phyloP scores from a whole-genome alignment of 1,140 invertebrate genomes.

The Agrilus planipennis region DNA sequence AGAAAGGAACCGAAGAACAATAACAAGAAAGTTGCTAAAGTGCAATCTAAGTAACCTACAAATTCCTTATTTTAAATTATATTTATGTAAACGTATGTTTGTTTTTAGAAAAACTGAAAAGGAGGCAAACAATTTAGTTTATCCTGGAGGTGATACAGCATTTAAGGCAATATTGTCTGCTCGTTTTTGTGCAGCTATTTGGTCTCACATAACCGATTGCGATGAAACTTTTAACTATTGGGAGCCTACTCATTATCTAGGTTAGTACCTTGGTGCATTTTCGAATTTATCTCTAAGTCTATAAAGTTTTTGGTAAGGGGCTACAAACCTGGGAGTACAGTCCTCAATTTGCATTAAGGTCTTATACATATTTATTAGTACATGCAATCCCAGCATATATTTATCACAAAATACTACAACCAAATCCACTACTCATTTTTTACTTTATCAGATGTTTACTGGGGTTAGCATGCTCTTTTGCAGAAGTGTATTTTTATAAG shows the following conservation, averaged over 20 bases:
- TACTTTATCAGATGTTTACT: conserved; percentile 78
- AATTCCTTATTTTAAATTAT: conserved; percentile 8
- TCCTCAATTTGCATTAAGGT: conserved; percentile 84
- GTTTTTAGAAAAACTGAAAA: conserved; percentile 13
- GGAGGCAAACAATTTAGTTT: conserved; percentile 41
- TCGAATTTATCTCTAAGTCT: neutral
- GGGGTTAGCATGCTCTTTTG: conserved; percentile 63
- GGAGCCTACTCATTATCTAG: conserved; percentile 79
- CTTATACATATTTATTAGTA: conserved; percentile 81
- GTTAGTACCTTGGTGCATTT: conserved; percentile 14
- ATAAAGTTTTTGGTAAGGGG: conserved; percentile 74
- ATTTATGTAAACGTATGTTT: conserved; percentile 3
- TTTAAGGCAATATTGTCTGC: conserved; percentile 77
- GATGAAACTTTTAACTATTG: conserved; percentile 99
- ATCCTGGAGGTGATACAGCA: conserved; percentile 66
- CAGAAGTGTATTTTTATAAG: conserved; percentile 92
- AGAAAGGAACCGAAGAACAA: conserved; percentile 16
- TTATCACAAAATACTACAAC: conserved; percentile 60
- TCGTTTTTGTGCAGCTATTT: conserved; percentile 81
- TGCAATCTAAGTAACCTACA: conserved; percentile 16
- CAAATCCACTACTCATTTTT: conserved; percentile 77
- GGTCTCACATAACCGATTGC: conserved; percentile 91
- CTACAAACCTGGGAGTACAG: conserved; percentile 99
- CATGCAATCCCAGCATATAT: conserved; percentile 80
- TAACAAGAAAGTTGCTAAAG: conserved; percentile 17